Conservation (phyloP, 2,888 invertebrate genomes). For the Machimus rusticus region DNA sequence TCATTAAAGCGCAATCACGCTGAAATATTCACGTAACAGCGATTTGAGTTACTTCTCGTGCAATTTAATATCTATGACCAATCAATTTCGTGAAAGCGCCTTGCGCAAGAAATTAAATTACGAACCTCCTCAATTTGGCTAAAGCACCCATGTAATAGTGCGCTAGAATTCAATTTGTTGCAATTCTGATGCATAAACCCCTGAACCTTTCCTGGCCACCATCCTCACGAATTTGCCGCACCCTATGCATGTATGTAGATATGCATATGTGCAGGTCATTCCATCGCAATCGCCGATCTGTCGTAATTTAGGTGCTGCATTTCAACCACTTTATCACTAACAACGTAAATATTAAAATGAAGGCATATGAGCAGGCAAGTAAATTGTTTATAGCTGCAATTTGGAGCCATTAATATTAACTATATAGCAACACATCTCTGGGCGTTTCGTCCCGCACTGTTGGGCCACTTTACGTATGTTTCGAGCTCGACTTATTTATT, state of each 20-base stretch:
- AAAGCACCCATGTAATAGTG: background rate
- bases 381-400: conserved; percentile 49
- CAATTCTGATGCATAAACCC: background rate
- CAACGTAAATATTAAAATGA: conserved; percentile 48
- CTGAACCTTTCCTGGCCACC: background rate
- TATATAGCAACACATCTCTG: conserved; percentile 31
- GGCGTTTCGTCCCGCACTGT: background rate
- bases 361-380: conserved; percentile 44
- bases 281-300: background rate
- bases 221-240: background rate
- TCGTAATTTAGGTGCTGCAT: conserved; percentile 45
- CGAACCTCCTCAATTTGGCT: background rate
- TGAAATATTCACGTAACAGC: background rate
- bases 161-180: background rate
- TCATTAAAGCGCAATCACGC: background rate
- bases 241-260: background rate
- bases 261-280: background rate
- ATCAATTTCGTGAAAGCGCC: background rate
- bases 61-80: background rate
- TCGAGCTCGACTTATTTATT: conserved; percentile 10
- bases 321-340: conserved; percentile 47
- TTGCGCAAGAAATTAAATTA: background rate
- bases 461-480: conserved; percentile 11
- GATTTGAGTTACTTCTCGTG: background rate
- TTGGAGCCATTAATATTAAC: conserved; percentile 48